Evolutionary conservation across 2,797 vertebrate genomes (phyloP).

Genomic region (Rhynchonycteris naso): DNA sequence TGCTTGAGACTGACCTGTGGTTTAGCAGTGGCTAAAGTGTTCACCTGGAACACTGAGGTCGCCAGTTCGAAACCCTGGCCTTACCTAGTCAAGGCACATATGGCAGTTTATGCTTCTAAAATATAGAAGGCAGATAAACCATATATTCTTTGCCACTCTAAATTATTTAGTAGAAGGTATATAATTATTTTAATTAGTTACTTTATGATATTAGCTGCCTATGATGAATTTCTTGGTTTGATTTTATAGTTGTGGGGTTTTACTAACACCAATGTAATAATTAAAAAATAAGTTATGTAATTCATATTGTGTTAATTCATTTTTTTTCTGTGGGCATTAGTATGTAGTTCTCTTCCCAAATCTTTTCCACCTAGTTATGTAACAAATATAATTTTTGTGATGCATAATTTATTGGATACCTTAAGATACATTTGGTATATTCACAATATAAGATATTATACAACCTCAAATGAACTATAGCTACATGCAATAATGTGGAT

Average conservation of each 20-base stretch:
- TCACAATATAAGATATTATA: background rate
- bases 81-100: no score
- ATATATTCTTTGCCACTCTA: slow-evolving; percentile 46
- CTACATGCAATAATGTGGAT: slow-evolving; percentile 16
- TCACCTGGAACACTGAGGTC: no score
- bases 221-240: slow-evolving; percentile 1
- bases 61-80: no score
- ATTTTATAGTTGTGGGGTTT: slow-evolving; percentile 52
- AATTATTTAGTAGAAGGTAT: slow-evolving; percentile 31
- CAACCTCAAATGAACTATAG: background rate
- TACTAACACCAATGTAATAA: slow-evolving; percentile 8
- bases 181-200: slow-evolving; percentile 47
- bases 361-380: slow-evolving; percentile 49
- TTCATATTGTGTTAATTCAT: background rate
- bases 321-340: slow-evolving; percentile 7
- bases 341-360: slow-evolving; percentile 54
- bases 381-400: slow-evolving; percentile 43
- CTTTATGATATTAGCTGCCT: slow-evolving; percentile 47
- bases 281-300: slow-evolving; percentile 16
- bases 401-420: slow-evolving; percentile 42
- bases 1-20: no score
- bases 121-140: slow-evolving; percentile 19
- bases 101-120: background rate
- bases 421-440: slow-evolving; percentile 46
- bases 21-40: no score